Conservation (phyloP, 2,113 vertebrate species). For the Labeo rohita region DNA sequence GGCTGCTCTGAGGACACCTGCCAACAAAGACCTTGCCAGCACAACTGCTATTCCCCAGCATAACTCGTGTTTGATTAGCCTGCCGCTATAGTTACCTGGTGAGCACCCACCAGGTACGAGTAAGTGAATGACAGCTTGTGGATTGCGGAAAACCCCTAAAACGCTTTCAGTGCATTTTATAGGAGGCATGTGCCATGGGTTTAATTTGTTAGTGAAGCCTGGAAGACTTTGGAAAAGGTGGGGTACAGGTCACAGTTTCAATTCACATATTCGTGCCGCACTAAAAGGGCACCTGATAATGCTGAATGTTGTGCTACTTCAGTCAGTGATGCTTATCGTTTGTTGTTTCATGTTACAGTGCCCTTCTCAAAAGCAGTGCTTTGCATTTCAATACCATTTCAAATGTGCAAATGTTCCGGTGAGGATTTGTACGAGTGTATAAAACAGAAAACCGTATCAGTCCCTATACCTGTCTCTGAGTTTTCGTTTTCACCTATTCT, state of each 20-base stretch:
- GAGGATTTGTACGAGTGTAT: background rate
- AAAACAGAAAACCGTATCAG: background rate
- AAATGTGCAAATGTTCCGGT: slow-evolving; percentile 4
- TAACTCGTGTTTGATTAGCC: slow-evolving; percentile 20
- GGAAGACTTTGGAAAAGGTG: background rate
- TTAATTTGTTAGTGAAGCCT: background rate
- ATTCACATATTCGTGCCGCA: background rate
- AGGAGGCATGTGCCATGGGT: background rate
- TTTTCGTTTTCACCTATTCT: background rate
- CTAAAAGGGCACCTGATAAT: slow-evolving; percentile 15
- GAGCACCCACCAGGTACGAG: background rate
- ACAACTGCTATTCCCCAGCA: slow-evolving; percentile 6
- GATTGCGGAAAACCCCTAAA: background rate
- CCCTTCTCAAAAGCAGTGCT: slow-evolving; percentile 5
- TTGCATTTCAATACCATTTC: slow-evolving; percentile 20
- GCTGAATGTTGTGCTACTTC: background rate
- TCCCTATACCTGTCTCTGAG: background rate
- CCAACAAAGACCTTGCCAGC: slow-evolving; percentile 20
- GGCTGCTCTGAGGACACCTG: slow-evolving; percentile 37
- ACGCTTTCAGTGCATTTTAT: background rate
- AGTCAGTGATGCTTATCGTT: slow-evolving; percentile 12
- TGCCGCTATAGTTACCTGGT: slow-evolving; percentile 1
- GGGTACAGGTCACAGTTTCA: slow-evolving; percentile 7
- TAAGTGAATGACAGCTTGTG: slow-evolving; percentile 10
- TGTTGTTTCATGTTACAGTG: slow-evolving; percentile 1